Percentiles rank a stretch among this genome's conserved stretches.
phyloP scores from a whole-genome alignment of 1,140 invertebrate genomes.

The Drosophila ficusphila region DNA sequence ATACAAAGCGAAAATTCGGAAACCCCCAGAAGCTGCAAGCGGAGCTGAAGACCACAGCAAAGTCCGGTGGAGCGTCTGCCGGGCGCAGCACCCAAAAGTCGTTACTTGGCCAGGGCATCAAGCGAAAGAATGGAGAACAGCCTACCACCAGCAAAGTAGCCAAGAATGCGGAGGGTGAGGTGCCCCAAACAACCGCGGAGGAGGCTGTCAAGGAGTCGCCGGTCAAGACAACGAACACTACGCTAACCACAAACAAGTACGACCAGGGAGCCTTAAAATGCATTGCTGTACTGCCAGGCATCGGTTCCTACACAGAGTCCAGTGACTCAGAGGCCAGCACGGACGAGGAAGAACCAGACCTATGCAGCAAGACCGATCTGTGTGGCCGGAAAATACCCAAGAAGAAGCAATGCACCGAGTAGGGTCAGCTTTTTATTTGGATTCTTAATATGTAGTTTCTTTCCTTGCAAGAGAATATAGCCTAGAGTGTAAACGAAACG shows the following conservation, averaged over 20 bases:
- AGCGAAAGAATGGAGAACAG: conserved; percentile 87
- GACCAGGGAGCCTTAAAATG: conserved; percentile 86
- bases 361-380: conserved; percentile 85
- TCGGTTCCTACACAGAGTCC: conserved; percentile 90
- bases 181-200: not conserved
- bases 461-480: conserved; percentile 61
- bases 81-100: conserved; percentile 71
- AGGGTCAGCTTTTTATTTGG: conserved; percentile 44
- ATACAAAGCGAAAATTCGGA: too few relatives aligned
- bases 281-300: conserved; percentile 90
- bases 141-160: conserved; percentile 55
- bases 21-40: conserved; percentile 64
- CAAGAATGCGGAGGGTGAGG: conserved; percentile 20
- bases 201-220: not conserved
- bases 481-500: conserved; percentile 46
- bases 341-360: conserved; percentile 85
- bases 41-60: conserved; percentile 66
- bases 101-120: conserved; percentile 80
- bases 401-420: conserved; percentile 79
- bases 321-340: conserved; percentile 89
- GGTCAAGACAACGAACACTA: not conserved
- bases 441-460: conserved; percentile 56
- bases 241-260: conserved; percentile 45
- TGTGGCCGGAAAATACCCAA: conserved; percentile 86
- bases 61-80: conserved; percentile 31